Percentiles rank a stretch among this genome's conserved stretches.
Conservation (phyloP, 2,797 vertebrate genomes). For the Hydrolagus colliei region DNA sequence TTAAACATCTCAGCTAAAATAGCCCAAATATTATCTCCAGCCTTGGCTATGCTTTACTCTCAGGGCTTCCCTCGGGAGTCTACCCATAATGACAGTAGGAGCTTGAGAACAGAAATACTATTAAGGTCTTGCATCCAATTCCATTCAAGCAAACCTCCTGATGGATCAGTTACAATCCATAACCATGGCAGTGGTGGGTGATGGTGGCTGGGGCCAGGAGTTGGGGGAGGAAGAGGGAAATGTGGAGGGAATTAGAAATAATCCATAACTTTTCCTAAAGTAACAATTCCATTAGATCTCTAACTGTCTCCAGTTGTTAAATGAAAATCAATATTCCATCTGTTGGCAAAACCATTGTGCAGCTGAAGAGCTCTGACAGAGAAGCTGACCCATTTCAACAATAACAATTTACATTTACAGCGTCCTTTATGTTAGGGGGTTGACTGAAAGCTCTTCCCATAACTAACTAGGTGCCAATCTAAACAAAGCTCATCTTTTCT, state of each 20-base stretch:
- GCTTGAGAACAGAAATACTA: neutral
- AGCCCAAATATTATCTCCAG: slow-evolving; percentile 1
- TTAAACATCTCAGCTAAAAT: neutral
- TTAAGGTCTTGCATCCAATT: neutral
- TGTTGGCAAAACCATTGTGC: neutral
- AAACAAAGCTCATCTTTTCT: slow-evolving; percentile 26
- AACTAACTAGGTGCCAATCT: neutral
- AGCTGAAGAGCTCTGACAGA: neutral
- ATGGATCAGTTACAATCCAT: neutral
- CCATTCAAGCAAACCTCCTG: neutral
- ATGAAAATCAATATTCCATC: neutral
- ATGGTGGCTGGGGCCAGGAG: too few species aligned
- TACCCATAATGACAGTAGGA: neutral
- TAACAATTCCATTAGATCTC: neutral
- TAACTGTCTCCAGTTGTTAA: neutral
- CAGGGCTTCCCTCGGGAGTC: neutral
- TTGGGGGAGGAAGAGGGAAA: neutral
- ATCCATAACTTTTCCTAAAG: neutral
- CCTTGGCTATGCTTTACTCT: neutral
- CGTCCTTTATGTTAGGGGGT: too few species aligned
- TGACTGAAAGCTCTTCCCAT: too few species aligned
- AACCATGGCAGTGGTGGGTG: neutral
- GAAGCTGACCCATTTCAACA: neutral
- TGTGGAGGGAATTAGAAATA: neutral
- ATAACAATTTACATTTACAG: too few species aligned